Evolutionary conservation across 2,888 invertebrate genomes (phyloP), one percentile per base, ranked within the genome.

Genomic region (Neria commutata): DNA sequence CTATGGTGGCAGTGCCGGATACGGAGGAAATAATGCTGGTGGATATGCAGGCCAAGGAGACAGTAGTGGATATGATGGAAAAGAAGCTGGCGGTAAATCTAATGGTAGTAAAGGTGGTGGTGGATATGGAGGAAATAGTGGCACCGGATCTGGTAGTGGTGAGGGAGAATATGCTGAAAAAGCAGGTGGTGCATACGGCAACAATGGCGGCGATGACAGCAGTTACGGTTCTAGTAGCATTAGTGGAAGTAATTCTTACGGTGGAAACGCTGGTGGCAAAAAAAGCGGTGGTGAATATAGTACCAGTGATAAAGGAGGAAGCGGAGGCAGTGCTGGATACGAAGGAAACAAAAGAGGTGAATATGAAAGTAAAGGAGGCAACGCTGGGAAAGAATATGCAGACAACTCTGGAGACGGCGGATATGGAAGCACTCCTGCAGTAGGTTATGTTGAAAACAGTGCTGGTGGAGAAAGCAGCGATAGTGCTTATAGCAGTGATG

Each of bases 351-450:
- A 4, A 14, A 14, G n/a, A 37, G 4, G 14, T n/a, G 37, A 5
- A 37, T 14, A 10, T n/a, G 37, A 37, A 4, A 29, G 29, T 29
- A 29, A 6, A 29, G 29, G 29, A 29, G 11, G 29, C 29, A 11
- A 11, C 29, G 6, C 29, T 29, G 29, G 29, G 11, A 29, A 29
- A 8, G 29, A 11, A 2, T 56, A 59, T 0, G 51, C 25, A 24
- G 64, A 62, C 23, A 29, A 21, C n/a, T 67, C 67, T 16, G 62
- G 37, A 6, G 59, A 49, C n/a, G 56, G 42, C 21, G 21, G 19
- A 19, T 42, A 17, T 42, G 37, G 11, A 37, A n/a, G n/a, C n/a
- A 14, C 8, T n/a, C 14, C n/a, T 37, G 37, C 14, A 14, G 29
- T 5, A 29, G 29, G 29, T 11, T 29, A 29, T 29, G 29, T 5